phyloP scores from a whole-genome alignment of 2,888 invertebrate genomes.

The Xanthorhoe spadicearia region DNA sequence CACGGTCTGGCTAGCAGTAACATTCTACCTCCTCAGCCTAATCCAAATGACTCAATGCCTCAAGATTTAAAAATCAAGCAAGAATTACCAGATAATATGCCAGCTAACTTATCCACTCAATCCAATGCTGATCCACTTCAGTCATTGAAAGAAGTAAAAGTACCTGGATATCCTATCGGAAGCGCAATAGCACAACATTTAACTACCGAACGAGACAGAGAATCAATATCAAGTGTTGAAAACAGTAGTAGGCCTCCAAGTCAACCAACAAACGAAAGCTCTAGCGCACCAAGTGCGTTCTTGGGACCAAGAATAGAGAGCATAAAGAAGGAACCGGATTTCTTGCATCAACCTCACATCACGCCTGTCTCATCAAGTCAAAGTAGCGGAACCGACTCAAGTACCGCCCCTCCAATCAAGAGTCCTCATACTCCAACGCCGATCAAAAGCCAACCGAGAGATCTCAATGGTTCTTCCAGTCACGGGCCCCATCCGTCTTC shows the following conservation, averaged over 20 bases:
- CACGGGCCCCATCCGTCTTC: conserved; percentile 74
- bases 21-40: conserved; percentile 64
- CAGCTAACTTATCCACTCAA: conserved; percentile 81
- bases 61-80: conserved; percentile 83
- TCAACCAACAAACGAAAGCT: conserved; percentile 78
- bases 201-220: conserved; percentile 79
- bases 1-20: conserved; percentile 66
- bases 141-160: conserved; percentile 91
- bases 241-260: conserved; percentile 79
- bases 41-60: conserved; percentile 77
- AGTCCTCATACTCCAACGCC: conserved; percentile 83
- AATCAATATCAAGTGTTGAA: conserved; percentile 78
- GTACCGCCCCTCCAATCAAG: conserved; percentile 84
- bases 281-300: conserved; percentile 82
- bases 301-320: conserved; percentile 88
- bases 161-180: conserved; percentile 88
- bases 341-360: conserved; percentile 78
- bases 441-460: conserved; percentile 74
- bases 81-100: conserved; percentile 81
- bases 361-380: conserved; percentile 82
- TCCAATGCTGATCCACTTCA: conserved; percentile 88
- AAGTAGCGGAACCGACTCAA: conserved; percentile 73
- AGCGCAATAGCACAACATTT: conserved; percentile 80
- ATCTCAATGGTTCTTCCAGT: conserved; percentile 70
- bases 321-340: conserved; percentile 91